phyloP scores from a whole-genome alignment of 2,113 vertebrate genomes.

The Datnioides undecimradiatus region DNA sequence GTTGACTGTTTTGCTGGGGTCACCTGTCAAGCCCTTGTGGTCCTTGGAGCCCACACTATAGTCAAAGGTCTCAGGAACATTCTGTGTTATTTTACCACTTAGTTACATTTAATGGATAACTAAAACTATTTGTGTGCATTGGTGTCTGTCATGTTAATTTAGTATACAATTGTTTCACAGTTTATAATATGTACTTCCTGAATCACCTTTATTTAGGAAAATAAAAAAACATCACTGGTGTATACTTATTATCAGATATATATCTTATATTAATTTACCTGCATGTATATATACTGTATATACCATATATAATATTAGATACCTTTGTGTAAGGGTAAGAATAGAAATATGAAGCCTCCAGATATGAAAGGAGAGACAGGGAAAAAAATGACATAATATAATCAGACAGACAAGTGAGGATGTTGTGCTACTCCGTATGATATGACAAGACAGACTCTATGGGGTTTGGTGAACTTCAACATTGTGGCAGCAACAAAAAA shows the following conservation, averaged over 20 bases:
- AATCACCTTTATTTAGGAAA: slow-evolving; percentile 78
- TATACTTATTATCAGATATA: slow-evolving; percentile 57
- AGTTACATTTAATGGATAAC: background rate
- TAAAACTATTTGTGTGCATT: background rate
- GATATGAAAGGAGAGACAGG: slow-evolving; percentile 21
- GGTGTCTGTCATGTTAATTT: background rate
- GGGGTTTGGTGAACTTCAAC: slow-evolving; percentile 40
- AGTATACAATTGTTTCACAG: slow-evolving; percentile 48
- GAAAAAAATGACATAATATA: slow-evolving; percentile 46
- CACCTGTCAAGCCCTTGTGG: slow-evolving; percentile 1
- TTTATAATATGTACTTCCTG: slow-evolving; percentile 65
- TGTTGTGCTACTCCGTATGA: slow-evolving; percentile 45
- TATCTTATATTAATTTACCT: slow-evolving; percentile 76
- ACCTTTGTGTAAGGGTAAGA: slow-evolving; percentile 29
- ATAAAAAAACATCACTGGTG: slow-evolving; percentile 68
- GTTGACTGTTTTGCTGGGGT: background rate
- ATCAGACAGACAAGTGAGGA: slow-evolving; percentile 44
- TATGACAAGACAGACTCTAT: slow-evolving; percentile 29
- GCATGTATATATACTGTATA: slow-evolving; percentile 58
- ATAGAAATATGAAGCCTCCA: slow-evolving; percentile 3
- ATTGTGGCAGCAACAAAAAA: slow-evolving; percentile 52
- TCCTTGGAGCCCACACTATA: slow-evolving; percentile 29
- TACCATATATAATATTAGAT: slow-evolving; percentile 63
- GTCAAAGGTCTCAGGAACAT: background rate
- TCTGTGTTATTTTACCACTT: background rate